A percentile compares a stretch with the other conserved stretches of the same genome.
phyloP scores from a whole-genome alignment of 2,797 vertebrate species.

The Bothrops alternatus region DNA sequence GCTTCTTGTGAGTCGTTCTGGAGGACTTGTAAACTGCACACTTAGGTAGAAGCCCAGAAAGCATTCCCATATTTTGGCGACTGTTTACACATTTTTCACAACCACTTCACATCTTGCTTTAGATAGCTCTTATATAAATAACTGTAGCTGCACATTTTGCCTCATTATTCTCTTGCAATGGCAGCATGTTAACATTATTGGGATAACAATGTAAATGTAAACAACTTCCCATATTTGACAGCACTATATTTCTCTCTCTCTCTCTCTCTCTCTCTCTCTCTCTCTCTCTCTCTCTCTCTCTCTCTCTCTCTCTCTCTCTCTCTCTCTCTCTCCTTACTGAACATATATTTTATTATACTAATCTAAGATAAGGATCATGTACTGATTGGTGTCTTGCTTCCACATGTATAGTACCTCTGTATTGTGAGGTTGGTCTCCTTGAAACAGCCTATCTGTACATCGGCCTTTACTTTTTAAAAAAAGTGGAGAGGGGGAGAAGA shows the following conservation, averaged over 20 bases:
- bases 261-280: neutral
- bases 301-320: neutral
- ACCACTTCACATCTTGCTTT: slow-evolving; percentile 17
- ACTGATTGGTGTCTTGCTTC: neutral
- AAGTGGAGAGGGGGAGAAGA: neutral
- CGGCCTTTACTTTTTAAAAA: neutral
- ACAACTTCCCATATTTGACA: slow-evolving; percentile 16
- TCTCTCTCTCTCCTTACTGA: slow-evolving; percentile 7
- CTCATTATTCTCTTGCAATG: slow-evolving; percentile 7
- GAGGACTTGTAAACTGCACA: neutral
- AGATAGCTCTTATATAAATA: slow-evolving; percentile 25
- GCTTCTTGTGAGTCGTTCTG: neutral
- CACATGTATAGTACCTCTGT: neutral
- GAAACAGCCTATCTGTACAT: neutral
- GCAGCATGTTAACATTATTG: slow-evolving; percentile 21
- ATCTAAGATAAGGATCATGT: neutral
- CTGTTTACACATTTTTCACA: slow-evolving; percentile 19
- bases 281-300: neutral
- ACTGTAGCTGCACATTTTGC: neutral
- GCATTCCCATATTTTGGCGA: neutral
- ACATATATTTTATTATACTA: slow-evolving; percentile 6
- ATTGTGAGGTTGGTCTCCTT: neutral
- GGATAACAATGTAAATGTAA: slow-evolving; percentile 19
- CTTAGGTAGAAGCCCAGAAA: neutral
- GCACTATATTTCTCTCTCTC: neutral